A percentile compares a stretch with the other conserved stretches of the same genome.
These are phyloP conservation scores for Calliopsis andreniformis DNA, from an alignment of 1,140 invertebrate genomes.

Conservation along the genomic window DNA sequence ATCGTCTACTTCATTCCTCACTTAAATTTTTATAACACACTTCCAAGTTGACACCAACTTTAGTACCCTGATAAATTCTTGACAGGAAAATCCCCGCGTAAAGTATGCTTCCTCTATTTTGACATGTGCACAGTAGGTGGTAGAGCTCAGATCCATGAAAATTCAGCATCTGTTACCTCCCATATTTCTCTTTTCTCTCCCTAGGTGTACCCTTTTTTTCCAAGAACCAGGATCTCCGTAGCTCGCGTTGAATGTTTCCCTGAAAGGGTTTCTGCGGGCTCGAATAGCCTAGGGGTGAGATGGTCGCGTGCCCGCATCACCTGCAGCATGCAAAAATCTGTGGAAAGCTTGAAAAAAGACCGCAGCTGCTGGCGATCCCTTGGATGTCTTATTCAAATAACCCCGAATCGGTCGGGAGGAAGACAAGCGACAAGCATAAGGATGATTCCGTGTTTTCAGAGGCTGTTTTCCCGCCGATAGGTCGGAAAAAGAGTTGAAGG, in stretches of 20 bases:
- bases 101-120: constrained; percentile 70
- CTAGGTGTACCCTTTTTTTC: background rate
- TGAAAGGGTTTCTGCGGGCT: constrained; percentile 59
- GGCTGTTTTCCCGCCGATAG: constrained; percentile 49
- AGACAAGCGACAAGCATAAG: constrained; percentile 6
- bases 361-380: constrained; percentile 62
- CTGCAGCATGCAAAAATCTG: constrained; percentile 71
- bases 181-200: constrained; percentile 22
- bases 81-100: background rate
- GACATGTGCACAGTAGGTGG: constrained; percentile 69
- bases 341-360: constrained; percentile 67
- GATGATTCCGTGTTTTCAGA: constrained; percentile 58
- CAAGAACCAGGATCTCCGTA: constrained; percentile 57
- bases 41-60: too few species aligned
- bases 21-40: too few species aligned
- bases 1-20: too few species aligned
- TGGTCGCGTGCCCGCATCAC: constrained; percentile 74
- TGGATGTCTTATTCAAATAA: constrained; percentile 75
- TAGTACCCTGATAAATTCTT: too few species aligned
- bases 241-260: constrained; percentile 58
- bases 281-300: constrained; percentile 24
- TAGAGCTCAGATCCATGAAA: constrained; percentile 42
- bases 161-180: constrained; percentile 45
- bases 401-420: constrained; percentile 33
- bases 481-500: constrained; percentile 64